These are phyloP conservation scores for Podotricha telesiphe DNA, from an alignment of 2,888 invertebrate species.

Conservation along the genomic window DNA sequence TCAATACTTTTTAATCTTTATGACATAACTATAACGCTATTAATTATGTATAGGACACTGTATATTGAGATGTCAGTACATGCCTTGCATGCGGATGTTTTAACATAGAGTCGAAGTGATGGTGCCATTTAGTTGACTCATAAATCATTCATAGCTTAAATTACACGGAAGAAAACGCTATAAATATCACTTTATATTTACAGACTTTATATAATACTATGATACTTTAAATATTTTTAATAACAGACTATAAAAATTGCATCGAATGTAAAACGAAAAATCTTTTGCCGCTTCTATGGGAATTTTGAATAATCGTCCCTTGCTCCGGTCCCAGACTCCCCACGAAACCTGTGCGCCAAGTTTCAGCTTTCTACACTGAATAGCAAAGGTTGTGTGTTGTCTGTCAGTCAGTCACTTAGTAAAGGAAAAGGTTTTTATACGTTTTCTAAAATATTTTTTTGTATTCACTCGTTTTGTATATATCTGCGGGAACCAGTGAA, in stretches of 20 bases:
- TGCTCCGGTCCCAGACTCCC: too few species aligned
- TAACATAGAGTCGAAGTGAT: neutral
- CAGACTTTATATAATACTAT: neutral
- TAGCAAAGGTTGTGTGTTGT: too few species aligned
- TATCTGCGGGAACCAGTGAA: neutral
- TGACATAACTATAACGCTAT: constrained; percentile 30
- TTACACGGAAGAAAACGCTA: constrained; percentile 4
- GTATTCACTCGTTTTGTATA: too few species aligned
- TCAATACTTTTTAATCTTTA: constrained; percentile 20
- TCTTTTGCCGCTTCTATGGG: too few species aligned
- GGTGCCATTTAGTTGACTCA: constrained; percentile 13
- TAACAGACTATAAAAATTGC: neutral
- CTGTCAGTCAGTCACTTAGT: too few species aligned
- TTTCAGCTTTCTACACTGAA: too few species aligned
- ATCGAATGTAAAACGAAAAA: neutral
- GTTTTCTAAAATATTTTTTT: too few species aligned
- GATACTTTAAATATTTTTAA: neutral
- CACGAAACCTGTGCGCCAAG: too few species aligned
- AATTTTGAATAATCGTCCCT: too few species aligned
- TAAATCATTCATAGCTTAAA: constrained; percentile 18
- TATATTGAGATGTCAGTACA: constrained; percentile 11
- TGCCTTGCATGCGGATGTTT: constrained; percentile 24
- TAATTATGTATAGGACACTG: constrained; percentile 31
- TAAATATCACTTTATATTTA: constrained; percentile 16
- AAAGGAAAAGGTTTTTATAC: too few species aligned